phyloP scores from a whole-genome alignment of 2,797 vertebrate genomes.

The Falco novaeseelandiae region DNA sequence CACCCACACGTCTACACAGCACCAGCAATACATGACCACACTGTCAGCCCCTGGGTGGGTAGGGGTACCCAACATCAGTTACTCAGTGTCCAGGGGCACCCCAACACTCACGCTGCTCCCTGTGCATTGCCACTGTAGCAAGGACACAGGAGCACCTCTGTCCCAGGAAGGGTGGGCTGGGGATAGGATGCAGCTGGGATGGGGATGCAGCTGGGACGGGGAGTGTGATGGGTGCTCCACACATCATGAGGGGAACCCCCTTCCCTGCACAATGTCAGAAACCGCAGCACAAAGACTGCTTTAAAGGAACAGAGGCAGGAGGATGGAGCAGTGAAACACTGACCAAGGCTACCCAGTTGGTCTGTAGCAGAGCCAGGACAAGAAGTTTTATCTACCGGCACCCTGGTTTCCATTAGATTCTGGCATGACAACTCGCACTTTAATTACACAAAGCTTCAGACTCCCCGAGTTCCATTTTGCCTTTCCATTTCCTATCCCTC shows the following conservation, averaged over 20 bases:
- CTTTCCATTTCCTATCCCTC: not conserved
- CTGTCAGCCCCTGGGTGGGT: not conserved
- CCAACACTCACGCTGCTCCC: accelerated
- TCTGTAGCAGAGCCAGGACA: not conserved
- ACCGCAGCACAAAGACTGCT: not conserved
- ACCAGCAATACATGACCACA: too few relatives aligned
- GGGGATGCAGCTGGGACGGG: not conserved
- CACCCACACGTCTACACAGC: accelerated
- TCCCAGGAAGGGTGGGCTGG: not conserved
- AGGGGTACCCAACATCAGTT: not conserved
- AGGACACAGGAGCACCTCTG: not conserved
- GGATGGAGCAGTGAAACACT: not conserved
- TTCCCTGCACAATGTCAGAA: not conserved
- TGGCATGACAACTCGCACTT: not conserved
- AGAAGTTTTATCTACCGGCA: not conserved
- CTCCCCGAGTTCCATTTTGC: not conserved
- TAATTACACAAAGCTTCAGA: not conserved
- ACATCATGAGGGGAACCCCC: accelerated
- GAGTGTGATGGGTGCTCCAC: accelerated
- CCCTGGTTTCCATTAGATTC: not conserved
- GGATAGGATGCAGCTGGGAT: not conserved
- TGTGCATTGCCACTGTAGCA: accelerated
- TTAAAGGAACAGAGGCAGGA: not conserved
- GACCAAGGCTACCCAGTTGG: accelerated
- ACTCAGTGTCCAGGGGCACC: not conserved